A percentile compares a stretch with the other conserved stretches of the same genome.
Evolutionary conservation across 2,113 vertebrate genomes (phyloP).

Genomic region (Nettapus auritus): DNA sequence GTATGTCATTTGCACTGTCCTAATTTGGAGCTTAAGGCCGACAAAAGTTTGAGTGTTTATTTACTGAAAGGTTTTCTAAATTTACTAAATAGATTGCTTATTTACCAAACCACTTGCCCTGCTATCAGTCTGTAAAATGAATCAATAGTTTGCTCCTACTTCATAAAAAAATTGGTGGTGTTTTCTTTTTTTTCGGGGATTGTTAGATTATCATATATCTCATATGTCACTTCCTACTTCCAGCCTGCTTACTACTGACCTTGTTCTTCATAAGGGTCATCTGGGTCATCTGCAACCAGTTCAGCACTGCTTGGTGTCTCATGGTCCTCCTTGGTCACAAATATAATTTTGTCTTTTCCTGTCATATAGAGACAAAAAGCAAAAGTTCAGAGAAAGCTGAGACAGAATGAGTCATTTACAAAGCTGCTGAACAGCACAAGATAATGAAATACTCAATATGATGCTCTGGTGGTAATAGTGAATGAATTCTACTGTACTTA

Average conservation of each 20-base stretch:
- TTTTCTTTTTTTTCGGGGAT: background rate
- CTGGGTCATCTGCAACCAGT: constrained; percentile 93
- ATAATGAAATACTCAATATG: background rate
- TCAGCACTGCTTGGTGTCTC: constrained; percentile 93
- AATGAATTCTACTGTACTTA: background rate
- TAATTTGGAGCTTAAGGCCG: background rate
- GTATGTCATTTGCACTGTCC: rapidly evolving
- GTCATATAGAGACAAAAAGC: background rate
- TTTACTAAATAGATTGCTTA: background rate
- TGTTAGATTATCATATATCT: background rate
- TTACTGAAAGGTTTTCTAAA: background rate
- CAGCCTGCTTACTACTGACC: constrained; percentile 59
- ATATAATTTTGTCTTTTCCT: constrained; percentile 87
- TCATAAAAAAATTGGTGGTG: background rate
- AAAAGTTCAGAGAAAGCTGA: background rate
- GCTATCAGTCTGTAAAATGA: background rate
- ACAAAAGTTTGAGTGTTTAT: background rate
- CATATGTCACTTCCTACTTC: background rate
- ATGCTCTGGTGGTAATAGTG: background rate
- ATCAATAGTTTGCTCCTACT: background rate
- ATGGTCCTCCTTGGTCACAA: constrained; percentile 92
- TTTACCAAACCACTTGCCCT: background rate
- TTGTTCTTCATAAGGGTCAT: constrained; percentile 94
- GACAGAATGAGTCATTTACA: background rate
- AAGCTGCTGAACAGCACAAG: background rate